Percentiles rank a stretch among this genome's conserved stretches.
Conservation (phyloP, 2,797 vertebrate species). For the Trematomus bernacchii region DNA sequence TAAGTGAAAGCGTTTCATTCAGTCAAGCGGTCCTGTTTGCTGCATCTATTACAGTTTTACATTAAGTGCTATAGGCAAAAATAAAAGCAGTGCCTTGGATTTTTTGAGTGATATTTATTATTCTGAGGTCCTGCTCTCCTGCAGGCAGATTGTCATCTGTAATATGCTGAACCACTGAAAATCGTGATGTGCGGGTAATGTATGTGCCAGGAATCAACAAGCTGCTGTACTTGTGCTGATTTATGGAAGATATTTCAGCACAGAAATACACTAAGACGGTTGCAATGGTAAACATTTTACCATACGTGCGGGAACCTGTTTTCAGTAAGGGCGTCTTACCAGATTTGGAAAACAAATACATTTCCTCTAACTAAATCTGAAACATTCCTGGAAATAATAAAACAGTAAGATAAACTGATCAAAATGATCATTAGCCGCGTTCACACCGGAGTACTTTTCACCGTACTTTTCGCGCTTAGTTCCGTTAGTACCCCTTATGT, state of each 20-base stretch:
- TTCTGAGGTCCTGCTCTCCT: conserved; percentile 8
- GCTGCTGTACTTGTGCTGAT: not conserved
- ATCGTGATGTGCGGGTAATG: not conserved
- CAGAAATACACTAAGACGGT: not conserved
- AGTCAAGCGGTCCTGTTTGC: conserved; percentile 20
- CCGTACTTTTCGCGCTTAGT: too few species aligned
- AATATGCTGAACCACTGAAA: conserved; percentile 6
- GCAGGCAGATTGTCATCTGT: conserved; percentile 22
- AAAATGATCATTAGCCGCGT: too few species aligned
- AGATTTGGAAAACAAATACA: too few species aligned
- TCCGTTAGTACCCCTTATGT: too few species aligned
- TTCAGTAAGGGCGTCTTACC: too few species aligned
- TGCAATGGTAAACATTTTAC: too few species aligned
- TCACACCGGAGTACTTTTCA: too few species aligned
- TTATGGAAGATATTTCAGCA: not conserved
- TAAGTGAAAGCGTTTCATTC: conserved; percentile 41
- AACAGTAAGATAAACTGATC: too few species aligned
- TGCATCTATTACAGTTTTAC: conserved; percentile 23
- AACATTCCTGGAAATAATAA: too few species aligned
- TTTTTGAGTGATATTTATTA: not conserved
- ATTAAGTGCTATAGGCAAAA: not conserved
- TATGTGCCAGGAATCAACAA: not conserved
- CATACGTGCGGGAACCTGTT: too few species aligned
- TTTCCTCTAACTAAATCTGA: too few species aligned
- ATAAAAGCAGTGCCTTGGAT: conserved; percentile 5